Base-by-base conservation (phyloP, 2,113 vertebrate genomes). In the Otocyon megalotis region DNA sequence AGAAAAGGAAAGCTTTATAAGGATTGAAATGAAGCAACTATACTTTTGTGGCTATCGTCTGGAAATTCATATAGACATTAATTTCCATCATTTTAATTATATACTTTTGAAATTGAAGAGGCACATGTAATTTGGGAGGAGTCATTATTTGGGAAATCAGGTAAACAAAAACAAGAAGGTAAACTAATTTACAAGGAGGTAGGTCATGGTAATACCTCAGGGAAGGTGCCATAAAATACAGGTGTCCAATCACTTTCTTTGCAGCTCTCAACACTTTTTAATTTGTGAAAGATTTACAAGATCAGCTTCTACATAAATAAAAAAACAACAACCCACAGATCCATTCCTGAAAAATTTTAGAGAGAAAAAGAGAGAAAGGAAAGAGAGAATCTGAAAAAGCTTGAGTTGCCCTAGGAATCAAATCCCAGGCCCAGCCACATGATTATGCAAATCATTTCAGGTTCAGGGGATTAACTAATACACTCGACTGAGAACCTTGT, bases 181-280 rank as follows among this genome's bases (percentile, higher is more conserved):
- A 69, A 92, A 54, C 16, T 77, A 87, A 93, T 63, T 95, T 95
- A 90, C 19, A 88, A 72, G 81, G 67, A 91, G 35, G 86, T 63
- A 91, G 35, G 86, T 69, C 37, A 6, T 69, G 56, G 22, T 54
- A 74, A 43, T 56, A 22, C 17, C 35, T 69, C 69, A 26, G 12
- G 6, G 84, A 89, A 94, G 20, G 13, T 35, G 14, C 1, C 8
- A 4, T 76, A 56, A 74, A 91, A 69, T 53, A 37, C 22, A 20
- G 32, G 5, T 50, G 17, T 81, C 10, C 53, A 16, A 79, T 87
- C 43, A 50, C 60, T 94, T 91, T 91, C 69, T 60, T 83, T 48
- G 90, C 60, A 82, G 43, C 30, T 85, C 63, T 71, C n/a, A 60
- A 91, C 17, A 72, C 16, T 69, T 88, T 63, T 88, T n/a, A 67